Base-by-base conservation (phyloP, 2,888 invertebrate genomes). In the Masnerella sp. region DNA sequence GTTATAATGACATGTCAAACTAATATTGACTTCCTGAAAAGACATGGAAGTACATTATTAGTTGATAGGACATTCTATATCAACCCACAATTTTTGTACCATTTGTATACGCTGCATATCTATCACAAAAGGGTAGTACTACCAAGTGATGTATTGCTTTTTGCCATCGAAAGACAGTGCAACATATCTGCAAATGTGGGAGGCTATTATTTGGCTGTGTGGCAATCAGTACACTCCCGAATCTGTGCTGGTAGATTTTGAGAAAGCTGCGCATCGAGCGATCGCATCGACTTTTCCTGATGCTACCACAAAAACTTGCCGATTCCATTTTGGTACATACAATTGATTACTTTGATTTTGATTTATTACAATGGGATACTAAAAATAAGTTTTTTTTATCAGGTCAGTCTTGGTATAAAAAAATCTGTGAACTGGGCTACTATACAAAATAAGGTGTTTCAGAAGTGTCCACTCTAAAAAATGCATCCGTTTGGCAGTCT, bases 41-140 rank as follows among this genome's bases (percentile, higher is more conserved):
- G 7, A 15, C 9, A 54, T 28, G 54, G 38, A 1, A 40, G 12
- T 3, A 30, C 20, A 28, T 15, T 54, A 18, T 30, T 54, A 28
- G 28, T 40, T 11, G 54, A 54, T n/a, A 40, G 54, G 2, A 56
- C 56, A 1, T 56, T 56, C 20, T 56, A 56, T 9, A 56, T 42
- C 3, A 12, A 42, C n/a, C 42, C 56, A 18, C 25, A 12, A 8
- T 25, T 12, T 25, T 43, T 43, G 2, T 5, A 25, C 2, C 25
- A 43, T 7, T 7, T 43, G 1, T 43, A 43, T 12, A 43, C 14
- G 12, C 7, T 43, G 15, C 43, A 43, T 12, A 25, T 25, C 1
- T 42, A 20, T 20, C 14, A 12, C n/a, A 20, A 42, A n/a, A n/a
- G 42, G 42, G n/a, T 4, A 12, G 1, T 25, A 43, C 15, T 43